Conservation (phyloP, 2,113 vertebrate species). For the Grantiella picta region DNA sequence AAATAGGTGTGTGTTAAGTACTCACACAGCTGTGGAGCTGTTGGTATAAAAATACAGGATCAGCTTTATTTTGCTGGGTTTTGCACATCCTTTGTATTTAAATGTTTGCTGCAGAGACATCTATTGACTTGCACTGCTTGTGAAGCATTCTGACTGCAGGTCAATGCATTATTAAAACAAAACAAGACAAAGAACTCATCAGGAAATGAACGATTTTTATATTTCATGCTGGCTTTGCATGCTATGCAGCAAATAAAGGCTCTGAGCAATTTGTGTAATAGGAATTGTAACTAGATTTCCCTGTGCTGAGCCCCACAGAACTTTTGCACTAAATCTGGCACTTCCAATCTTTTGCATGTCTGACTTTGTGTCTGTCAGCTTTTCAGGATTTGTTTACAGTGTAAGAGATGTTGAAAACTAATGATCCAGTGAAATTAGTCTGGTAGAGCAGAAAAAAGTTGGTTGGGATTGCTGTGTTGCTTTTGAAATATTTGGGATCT, state of each 20-base stretch:
- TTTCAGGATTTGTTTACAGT: background rate
- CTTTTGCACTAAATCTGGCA: background rate
- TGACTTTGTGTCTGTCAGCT: background rate
- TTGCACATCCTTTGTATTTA: background rate
- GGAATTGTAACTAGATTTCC: conserved; percentile 14
- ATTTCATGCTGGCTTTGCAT: background rate
- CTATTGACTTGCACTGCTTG: background rate
- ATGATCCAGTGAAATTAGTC: background rate
- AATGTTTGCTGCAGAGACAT: background rate
- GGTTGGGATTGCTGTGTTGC: background rate
- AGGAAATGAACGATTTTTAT: conserved; percentile 35
- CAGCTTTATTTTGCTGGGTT: background rate
- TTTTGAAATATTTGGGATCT: background rate
- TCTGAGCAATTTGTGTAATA: background rate
- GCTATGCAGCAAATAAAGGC: conserved; percentile 8
- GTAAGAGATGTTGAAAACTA: background rate
- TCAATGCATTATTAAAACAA: background rate
- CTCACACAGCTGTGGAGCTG: background rate
- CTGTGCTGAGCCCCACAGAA: background rate
- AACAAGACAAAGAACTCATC: background rate
- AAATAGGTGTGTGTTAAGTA: background rate
- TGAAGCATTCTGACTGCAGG: rapidly evolving
- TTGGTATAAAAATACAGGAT: background rate
- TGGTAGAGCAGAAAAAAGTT: background rate
- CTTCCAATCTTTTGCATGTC: background rate